A percentile compares a stretch with the other conserved stretches of the same genome.
phyloP scores from a whole-genome alignment of 2,888 invertebrate species.

The Drosophila melanosoma region DNA sequence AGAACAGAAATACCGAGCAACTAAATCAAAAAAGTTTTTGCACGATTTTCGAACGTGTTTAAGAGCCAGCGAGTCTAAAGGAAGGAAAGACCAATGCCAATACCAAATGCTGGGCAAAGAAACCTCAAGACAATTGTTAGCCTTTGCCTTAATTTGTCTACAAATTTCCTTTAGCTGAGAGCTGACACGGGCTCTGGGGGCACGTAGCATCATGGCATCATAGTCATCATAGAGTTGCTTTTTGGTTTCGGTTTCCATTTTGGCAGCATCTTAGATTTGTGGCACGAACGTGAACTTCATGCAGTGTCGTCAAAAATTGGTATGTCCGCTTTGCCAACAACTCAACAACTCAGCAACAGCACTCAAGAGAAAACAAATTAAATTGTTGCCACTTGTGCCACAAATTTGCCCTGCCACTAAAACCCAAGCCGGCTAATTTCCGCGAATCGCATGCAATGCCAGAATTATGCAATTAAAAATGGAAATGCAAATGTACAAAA shows the following conservation, averaged over 20 bases:
- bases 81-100: conserved; percentile 55
- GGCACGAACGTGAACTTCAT: conserved; percentile 79
- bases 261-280: conserved; percentile 72
- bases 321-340: conserved; percentile 29
- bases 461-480: conserved; percentile 79
- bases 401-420: conserved; percentile 14
- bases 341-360: conserved; percentile 10
- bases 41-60: conserved; percentile 78
- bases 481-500: conserved; percentile 52
- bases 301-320: conserved; percentile 75
- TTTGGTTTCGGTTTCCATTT: conserved; percentile 60
- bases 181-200: conserved; percentile 35
- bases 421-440: conserved; percentile 31
- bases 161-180: conserved; percentile 62
- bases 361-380: conserved; percentile 62
- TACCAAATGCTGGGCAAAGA: conserved; percentile 7
- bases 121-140: conserved; percentile 62
- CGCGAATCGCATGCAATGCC: conserved; percentile 68
- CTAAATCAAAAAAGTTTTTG: conserved; percentile 74
- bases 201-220: conserved; percentile 48
- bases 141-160: conserved; percentile 76
- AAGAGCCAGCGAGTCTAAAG: conserved; percentile 17
- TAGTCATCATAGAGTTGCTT: conserved; percentile 16
- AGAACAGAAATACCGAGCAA: conserved; percentile 51
- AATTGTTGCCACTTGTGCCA: conserved; percentile 70